phyloP scores from a whole-genome alignment of 2,888 invertebrate species.

The Caprella mutica region DNA sequence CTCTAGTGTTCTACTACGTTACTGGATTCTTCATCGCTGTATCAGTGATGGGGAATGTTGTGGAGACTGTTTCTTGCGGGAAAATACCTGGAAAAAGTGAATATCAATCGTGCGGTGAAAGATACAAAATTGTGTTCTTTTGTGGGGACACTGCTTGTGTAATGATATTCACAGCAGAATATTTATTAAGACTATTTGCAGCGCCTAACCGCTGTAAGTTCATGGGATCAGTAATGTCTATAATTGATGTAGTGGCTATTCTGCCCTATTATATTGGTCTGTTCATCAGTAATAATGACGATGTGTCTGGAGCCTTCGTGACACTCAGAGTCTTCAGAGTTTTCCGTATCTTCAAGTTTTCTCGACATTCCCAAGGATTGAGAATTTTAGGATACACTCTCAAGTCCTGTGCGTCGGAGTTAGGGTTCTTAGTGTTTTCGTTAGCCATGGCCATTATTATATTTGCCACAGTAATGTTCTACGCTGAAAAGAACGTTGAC shows the following conservation, averaged over 20 bases:
- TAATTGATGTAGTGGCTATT: slow-evolving; percentile 98
- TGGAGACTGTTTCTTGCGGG: slow-evolving; percentile 92
- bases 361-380: slow-evolving; percentile 91
- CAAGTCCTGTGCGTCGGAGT: slow-evolving; percentile 96
- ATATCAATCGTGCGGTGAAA: slow-evolving; percentile 83
- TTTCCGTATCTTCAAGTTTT: slow-evolving; percentile 99
- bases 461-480: slow-evolving; percentile 99
- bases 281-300: slow-evolving; percentile 84
- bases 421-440: slow-evolving; percentile 98
- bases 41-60: slow-evolving; percentile 97
- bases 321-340: slow-evolving; percentile 97
- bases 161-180: slow-evolving; percentile 90
- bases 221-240: slow-evolving; percentile 95
- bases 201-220: slow-evolving; percentile 98
- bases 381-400: slow-evolving; percentile 97
- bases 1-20: slow-evolving; percentile 99
- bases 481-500: slow-evolving; percentile 97
- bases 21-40: slow-evolving; percentile 99
- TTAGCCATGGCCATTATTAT: slow-evolving; percentile 99
- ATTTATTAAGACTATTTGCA: slow-evolving; percentile 60
- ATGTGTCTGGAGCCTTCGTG: slow-evolving; percentile 97
- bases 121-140: slow-evolving; percentile 96
- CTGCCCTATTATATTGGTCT: slow-evolving; percentile 97
- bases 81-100: slow-evolving; percentile 50
- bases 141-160: slow-evolving; percentile 99